These are phyloP conservation scores for Neomicropteryx cornuta DNA, from an alignment of 1,140 invertebrate genomes.

Conservation along the genomic window DNA sequence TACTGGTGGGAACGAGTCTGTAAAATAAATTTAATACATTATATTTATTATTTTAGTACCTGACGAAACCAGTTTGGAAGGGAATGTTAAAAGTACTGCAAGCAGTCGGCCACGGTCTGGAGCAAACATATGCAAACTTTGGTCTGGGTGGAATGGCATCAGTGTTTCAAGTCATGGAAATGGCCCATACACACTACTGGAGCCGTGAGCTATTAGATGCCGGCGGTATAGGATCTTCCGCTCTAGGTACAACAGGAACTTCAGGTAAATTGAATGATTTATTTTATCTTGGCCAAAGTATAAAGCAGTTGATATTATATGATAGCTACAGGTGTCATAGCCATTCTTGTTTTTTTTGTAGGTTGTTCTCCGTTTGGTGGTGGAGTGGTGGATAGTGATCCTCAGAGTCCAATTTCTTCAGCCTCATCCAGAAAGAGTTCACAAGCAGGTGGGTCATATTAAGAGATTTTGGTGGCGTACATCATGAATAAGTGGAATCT, in stretches of 20 bases:
- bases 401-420: constrained; percentile 31
- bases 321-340: too few species aligned
- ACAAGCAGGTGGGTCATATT: constrained; percentile 29
- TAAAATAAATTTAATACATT: too few species aligned
- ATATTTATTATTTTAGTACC: constrained; percentile 53
- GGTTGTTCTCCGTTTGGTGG: constrained; percentile 21
- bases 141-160: constrained; percentile 95
- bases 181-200: constrained; percentile 98
- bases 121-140: constrained; percentile 86
- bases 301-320: too few species aligned
- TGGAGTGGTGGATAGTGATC: constrained; percentile 20
- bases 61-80: constrained; percentile 86
- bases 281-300: too few species aligned
- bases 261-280: too few species aligned
- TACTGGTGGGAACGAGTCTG: too few species aligned
- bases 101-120: constrained; percentile 81
- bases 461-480: too few species aligned
- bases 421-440: constrained; percentile 37
- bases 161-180: constrained; percentile 92
- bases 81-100: constrained; percentile 90
- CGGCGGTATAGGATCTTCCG: constrained; percentile 46
- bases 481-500: too few species aligned
- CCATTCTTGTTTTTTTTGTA: too few species aligned
- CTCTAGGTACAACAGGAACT: constrained; percentile 23
- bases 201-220: constrained; percentile 69